phyloP scores from a whole-genome alignment of 1,140 invertebrate species.

The Drosophila eugracilis region DNA sequence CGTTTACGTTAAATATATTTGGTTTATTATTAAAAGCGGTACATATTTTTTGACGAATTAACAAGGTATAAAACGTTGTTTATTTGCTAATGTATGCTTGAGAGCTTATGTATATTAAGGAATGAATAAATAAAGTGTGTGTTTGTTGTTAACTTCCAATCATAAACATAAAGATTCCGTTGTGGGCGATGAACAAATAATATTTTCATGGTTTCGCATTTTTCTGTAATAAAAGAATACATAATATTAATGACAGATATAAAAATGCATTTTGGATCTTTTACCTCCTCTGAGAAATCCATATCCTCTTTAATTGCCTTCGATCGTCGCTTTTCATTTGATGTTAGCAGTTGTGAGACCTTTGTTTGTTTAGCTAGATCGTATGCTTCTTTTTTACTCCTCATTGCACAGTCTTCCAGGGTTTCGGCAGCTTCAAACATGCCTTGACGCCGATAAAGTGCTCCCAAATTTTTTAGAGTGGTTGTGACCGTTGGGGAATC shows the following conservation, averaged over 20 bases:
- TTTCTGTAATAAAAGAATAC: slow-evolving; percentile 62
- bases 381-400: slow-evolving; percentile 96
- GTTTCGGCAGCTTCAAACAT: slow-evolving; percentile 99
- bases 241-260: neutral
- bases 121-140: slow-evolving; percentile 77
- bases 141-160: slow-evolving; percentile 67
- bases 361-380: slow-evolving; percentile 96
- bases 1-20: slow-evolving; percentile 59
- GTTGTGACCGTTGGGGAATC: slow-evolving; percentile 99
- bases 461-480: slow-evolving; percentile 98
- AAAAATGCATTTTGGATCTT: too few species aligned
- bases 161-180: slow-evolving; percentile 73
- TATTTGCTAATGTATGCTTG: slow-evolving; percentile 64
- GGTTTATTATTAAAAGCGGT: slow-evolving; percentile 65
- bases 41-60: slow-evolving; percentile 57
- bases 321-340: slow-evolving; percentile 81
- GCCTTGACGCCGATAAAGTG: slow-evolving; percentile 98
- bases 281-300: slow-evolving; percentile 79
- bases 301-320: slow-evolving; percentile 80
- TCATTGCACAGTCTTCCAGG: slow-evolving; percentile 97
- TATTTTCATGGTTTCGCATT: slow-evolving; percentile 72
- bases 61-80: slow-evolving; percentile 63
- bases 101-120: slow-evolving; percentile 74
- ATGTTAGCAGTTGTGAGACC: slow-evolving; percentile 89
- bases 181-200: slow-evolving; percentile 51